A percentile compares a stretch with the other conserved stretches of the same genome.
phyloP scores from a whole-genome alignment of 2,113 vertebrate genomes.

The Paradisaea rubra region DNA sequence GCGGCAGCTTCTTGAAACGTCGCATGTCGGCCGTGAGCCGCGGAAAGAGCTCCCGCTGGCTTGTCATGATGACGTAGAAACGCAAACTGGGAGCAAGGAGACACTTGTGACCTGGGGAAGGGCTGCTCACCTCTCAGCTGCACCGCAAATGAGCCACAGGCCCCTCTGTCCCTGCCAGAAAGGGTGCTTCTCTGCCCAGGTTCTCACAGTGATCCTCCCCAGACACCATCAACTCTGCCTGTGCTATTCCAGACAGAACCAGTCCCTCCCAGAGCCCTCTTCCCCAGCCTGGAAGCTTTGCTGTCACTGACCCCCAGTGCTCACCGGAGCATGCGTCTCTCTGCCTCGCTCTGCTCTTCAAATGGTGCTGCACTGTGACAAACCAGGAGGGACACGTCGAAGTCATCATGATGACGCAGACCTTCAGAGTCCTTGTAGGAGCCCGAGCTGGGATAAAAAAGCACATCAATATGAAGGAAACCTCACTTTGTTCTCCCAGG shows the following conservation, averaged over 20 bases:
- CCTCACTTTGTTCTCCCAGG: not conserved
- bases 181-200: not conserved
- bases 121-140: not conserved
- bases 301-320: not conserved
- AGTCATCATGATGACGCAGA: slow-evolving; percentile 91
- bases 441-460: slow-evolving; percentile 79
- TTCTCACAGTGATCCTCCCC: not conserved
- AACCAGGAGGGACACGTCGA: slow-evolving; percentile 94
- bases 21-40: slow-evolving; percentile 91
- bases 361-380: slow-evolving; percentile 91
- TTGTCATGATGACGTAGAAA: slow-evolving; percentile 96
- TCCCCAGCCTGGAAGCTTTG: not conserved
- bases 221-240: not conserved
- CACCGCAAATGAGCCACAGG: not conserved
- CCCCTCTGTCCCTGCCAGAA: not conserved
- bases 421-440: slow-evolving; percentile 94
- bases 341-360: slow-evolving; percentile 93
- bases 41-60: slow-evolving; percentile 93
- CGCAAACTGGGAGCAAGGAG: slow-evolving; percentile 72
- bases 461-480: not conserved
- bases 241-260: not conserved
- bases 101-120: not conserved
- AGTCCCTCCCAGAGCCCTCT: not conserved
- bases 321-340: slow-evolving; percentile 89
- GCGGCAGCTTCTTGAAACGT: slow-evolving; percentile 89